Evolutionary conservation across 2,113 vertebrate species (phyloP), one percentile per base, ranked within the genome.

Genomic region (Protobothrops flavoviridis): DNA sequence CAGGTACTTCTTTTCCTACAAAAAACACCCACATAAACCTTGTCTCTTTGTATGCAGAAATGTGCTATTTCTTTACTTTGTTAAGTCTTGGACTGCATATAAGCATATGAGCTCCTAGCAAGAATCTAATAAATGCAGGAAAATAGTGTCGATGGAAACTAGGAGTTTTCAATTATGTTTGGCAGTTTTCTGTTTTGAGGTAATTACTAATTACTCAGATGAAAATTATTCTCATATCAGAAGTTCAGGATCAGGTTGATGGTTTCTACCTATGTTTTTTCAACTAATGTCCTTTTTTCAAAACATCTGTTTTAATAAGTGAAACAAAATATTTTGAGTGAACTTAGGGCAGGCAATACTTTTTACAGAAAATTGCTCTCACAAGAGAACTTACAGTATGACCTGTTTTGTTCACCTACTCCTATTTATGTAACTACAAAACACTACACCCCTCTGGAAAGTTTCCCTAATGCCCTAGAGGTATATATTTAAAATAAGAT

Each of bases 241-340:
- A 91, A 94, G 45, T 94, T 91, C 91, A 93, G 93, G 92, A 95
- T 24, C 91, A 94, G 50, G 57, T 61, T 1, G 0, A 39, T 92
- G 87, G 74, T 87, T 96, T 96, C 94, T 87, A 91, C 93, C 91
- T 33, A 56, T 20, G 53, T n/a, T 89, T 92, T 45, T 0, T 69
- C 48, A 45, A 86, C 17, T 5, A 91, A 81, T 92, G 96, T 89
- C 48, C 95, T 21, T 81, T 50, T 95, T 95, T 93, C 57, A 59
- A 94, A 39, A 50, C 90, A 88, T 87, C 93, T 50, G 95, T 91
- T 95, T 94, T 88, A 95, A 95, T 93, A 93, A 95, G 89, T 93
- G 55, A 89, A 93, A 95, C 94, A 91, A 85, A 52, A 90, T 52
- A 85, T 2, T 95, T 94, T 91, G 85, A 87, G 92, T 29, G 92